Percentiles rank a stretch among this genome's conserved stretches.
These are phyloP conservation scores for Saccopteryx leptura DNA, from an alignment of 2,113 vertebrate species.

Conservation along the genomic window DNA sequence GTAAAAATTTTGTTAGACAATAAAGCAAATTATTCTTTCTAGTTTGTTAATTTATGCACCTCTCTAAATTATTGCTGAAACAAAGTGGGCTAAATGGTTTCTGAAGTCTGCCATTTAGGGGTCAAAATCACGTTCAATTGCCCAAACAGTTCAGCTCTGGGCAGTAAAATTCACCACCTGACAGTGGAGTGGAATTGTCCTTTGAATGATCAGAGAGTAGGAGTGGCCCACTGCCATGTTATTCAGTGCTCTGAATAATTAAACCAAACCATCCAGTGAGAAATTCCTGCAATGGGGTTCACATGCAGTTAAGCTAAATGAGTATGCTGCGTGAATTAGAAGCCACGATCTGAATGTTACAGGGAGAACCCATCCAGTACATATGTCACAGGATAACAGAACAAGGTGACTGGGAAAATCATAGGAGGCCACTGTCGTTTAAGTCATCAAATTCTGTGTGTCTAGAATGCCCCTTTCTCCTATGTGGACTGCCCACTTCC, in stretches of 20 bases:
- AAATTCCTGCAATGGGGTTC: conserved; percentile 18
- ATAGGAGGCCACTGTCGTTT: not conserved
- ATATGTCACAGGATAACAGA: not conserved
- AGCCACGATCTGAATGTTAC: not conserved
- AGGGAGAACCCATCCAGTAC: not conserved
- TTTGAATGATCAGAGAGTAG: not conserved
- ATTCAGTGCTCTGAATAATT: conserved; percentile 37
- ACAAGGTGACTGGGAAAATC: not conserved
- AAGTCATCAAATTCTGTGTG: not conserved
- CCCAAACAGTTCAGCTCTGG: not conserved
- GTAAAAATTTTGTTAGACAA: not conserved
- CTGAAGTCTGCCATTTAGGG: not conserved
- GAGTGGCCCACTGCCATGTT: not conserved
- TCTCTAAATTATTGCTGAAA: conserved; percentile 34
- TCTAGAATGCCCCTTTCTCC: not conserved
- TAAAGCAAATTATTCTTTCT: conserved; percentile 10
- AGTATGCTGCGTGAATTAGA: not conserved
- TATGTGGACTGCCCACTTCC: not conserved
- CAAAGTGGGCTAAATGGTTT: conserved; percentile 1
- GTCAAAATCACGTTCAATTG: conserved; percentile 42
- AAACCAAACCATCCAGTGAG: conserved; percentile 41
- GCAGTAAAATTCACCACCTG: not conserved
- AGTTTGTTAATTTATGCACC: not conserved
- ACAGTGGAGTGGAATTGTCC: not conserved
- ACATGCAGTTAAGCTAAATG: conserved; percentile 5